Evolutionary conservation across 2,888 invertebrate species (phyloP).

Genomic region (Coenonympha arcania): DNA sequence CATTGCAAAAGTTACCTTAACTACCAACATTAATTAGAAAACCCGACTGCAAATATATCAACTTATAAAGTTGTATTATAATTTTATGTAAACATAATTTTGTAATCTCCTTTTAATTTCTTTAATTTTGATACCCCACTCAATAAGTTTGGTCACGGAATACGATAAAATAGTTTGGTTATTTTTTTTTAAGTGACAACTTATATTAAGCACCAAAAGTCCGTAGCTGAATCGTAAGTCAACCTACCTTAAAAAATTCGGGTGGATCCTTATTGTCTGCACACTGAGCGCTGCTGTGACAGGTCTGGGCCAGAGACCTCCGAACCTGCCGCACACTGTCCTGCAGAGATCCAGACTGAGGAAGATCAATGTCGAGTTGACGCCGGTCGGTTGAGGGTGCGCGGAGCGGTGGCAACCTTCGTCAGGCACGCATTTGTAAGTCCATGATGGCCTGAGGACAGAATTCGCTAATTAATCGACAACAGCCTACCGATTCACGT

Average conservation of each 20-base stretch:
- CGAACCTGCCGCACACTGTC: slow-evolving; percentile 78
- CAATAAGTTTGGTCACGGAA: too few species aligned
- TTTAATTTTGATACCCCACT: too few species aligned
- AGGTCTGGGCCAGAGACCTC: slow-evolving; percentile 81
- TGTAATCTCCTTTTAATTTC: too few species aligned
- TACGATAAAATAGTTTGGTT: too few species aligned
- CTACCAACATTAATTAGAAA: too few species aligned
- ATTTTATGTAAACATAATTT: too few species aligned
- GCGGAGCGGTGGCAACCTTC: slow-evolving; percentile 57
- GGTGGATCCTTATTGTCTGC: slow-evolving; percentile 72
- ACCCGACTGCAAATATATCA: too few species aligned
- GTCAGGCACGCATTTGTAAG: slow-evolving; percentile 52
- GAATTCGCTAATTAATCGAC: slow-evolving; percentile 1
- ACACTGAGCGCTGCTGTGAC: slow-evolving; percentile 62
- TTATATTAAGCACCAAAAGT: too few species aligned
- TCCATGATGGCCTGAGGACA: slow-evolving; percentile 56
- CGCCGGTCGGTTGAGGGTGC: slow-evolving; percentile 41
- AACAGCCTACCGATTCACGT: too few species aligned
- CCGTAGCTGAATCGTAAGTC: neutral
- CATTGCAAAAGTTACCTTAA: too few species aligned
- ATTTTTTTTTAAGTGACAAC: too few species aligned
- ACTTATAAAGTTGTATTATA: too few species aligned
- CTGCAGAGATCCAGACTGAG: slow-evolving; percentile 77
- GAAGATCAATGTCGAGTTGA: slow-evolving; percentile 42
- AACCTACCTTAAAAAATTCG: slow-evolving; percentile 64